Evolutionary conservation across 1,140 invertebrate species (phyloP), one percentile per base, ranked within the genome.

Genomic region (Anoplophora glabripennis): DNA sequence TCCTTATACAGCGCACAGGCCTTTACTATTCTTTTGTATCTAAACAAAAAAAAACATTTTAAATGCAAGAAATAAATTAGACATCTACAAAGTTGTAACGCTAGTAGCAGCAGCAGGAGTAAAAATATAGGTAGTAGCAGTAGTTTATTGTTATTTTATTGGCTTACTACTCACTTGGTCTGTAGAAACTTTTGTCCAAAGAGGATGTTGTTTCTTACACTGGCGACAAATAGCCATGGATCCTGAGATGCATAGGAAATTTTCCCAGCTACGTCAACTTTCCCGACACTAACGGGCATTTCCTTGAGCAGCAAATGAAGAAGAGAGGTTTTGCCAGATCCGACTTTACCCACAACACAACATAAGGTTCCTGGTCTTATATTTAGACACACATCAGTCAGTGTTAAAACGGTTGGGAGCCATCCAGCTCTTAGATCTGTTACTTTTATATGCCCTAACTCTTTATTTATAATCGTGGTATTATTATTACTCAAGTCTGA

Each of bases 191-290:
- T 52, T 81, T 28, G 76, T 0, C 89, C 91, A 76, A 94, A 92
- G 0, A 92, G 72, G 55, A 95, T 90, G 70, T 95, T 95, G 63
- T 92, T 85, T 44, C 83, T 72, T 0, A 86, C 78, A 0, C 79
- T 79, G 0, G 79, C 85, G 0, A 84, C 81, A 70, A 90, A 90
- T 1, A 90, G 72, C 89, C 89, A 93, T 0, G 89, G 81, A 61
- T 90, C 87, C 70, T 92, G 89, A 47, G 87, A 84, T 0, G 86
- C 84, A 71, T 89, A 91, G 0, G 88, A 83, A 2, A 91, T 69
- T 0, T 72, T 70, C 4, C 88, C 87, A 3, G 81, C 77, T 1
- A 91, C 71, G 5, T 76, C 76, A 9, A 90, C 61, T 9, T 79
- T 78, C 0, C 91, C 91, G 11, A 78, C 72, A 0, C 74, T 71